Evolutionary conservation across 2,888 invertebrate species (phyloP).

Genomic region (Amiota communis): DNA sequence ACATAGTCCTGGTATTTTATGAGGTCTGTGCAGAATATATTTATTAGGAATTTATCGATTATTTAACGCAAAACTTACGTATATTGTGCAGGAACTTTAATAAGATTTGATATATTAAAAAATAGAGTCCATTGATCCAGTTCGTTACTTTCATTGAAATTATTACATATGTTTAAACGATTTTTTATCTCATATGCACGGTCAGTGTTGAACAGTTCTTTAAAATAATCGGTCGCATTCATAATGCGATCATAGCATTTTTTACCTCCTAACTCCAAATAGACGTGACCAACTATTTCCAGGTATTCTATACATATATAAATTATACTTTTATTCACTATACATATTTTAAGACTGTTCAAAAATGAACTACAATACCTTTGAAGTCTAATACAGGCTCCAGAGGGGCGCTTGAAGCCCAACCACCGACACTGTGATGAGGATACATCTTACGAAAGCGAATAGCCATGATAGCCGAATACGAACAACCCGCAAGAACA

Average conservation of each 20-base stretch:
- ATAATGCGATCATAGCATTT: constrained; percentile 57
- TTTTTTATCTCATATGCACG: constrained; percentile 44
- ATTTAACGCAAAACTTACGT: constrained; percentile 41
- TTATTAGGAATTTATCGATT: not conserved
- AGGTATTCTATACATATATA: constrained; percentile 50
- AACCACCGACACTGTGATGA: constrained; percentile 75
- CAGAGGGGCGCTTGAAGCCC: constrained; percentile 79
- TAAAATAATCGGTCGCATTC: constrained; percentile 50
- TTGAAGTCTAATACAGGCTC: constrained; percentile 76
- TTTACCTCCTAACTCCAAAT: constrained; percentile 49
- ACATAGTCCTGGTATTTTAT: constrained; percentile 42
- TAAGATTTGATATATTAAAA: constrained; percentile 46
- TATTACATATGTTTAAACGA: constrained; percentile 55
- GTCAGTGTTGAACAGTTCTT: constrained; percentile 47
- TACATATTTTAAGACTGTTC: not conserved
- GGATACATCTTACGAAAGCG: constrained; percentile 79
- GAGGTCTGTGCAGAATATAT: constrained; percentile 15
- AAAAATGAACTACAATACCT: constrained; percentile 38
- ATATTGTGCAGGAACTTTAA: constrained; percentile 60
- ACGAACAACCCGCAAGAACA: constrained; percentile 78
- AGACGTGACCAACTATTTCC: constrained; percentile 57
- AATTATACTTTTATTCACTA: not conserved
- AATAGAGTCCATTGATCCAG: constrained; percentile 56
- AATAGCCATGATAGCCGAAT: constrained; percentile 78
- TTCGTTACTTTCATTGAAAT: constrained; percentile 48